Conservation (phyloP, 1,140 invertebrate species). For the Drosophila sproati region DNA sequence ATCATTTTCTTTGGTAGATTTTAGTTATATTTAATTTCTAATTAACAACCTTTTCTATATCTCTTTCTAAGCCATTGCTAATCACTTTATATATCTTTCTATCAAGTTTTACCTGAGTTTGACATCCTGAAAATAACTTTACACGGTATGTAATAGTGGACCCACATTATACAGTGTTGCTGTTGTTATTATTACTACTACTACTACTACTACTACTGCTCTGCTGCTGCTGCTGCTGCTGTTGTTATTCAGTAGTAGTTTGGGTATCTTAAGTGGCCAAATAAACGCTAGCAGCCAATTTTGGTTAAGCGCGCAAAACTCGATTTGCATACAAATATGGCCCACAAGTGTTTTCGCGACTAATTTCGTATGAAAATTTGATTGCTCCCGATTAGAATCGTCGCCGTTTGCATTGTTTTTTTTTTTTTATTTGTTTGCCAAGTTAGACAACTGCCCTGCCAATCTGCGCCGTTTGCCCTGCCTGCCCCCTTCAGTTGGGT, state of each 20-base stretch:
- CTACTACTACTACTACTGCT: not conserved
- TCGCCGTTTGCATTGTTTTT: constrained; percentile 58
- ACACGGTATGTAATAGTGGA: constrained; percentile 15
- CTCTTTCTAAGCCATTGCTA: no score
- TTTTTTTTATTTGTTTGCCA: not conserved
- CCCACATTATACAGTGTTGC: not conserved
- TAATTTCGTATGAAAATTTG: constrained; percentile 78
- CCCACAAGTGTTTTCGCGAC: constrained; percentile 68
- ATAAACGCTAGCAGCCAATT: constrained; percentile 64
- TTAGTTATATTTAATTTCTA: no score
- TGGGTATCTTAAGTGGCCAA: constrained; percentile 60
- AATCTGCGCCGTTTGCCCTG: not conserved
- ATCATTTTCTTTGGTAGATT: no score
- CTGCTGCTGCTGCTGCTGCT: constrained; percentile 9
- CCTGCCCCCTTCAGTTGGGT: not conserved
- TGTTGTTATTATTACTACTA: constrained; percentile 16
- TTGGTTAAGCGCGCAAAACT: constrained; percentile 34
- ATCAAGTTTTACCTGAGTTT: no score
- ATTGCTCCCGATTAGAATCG: constrained; percentile 74
- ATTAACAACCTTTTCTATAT: no score
- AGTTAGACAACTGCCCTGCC: constrained; percentile 3
- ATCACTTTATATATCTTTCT: no score
- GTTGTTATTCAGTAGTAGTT: not conserved
- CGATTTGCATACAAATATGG: constrained; percentile 73
- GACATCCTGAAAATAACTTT: not conserved